Percentiles rank a stretch among this genome's conserved stretches.
These are phyloP conservation scores for Enoplosus armatus DNA, from an alignment of 2,797 vertebrate genomes.

Conservation along the genomic window DNA sequence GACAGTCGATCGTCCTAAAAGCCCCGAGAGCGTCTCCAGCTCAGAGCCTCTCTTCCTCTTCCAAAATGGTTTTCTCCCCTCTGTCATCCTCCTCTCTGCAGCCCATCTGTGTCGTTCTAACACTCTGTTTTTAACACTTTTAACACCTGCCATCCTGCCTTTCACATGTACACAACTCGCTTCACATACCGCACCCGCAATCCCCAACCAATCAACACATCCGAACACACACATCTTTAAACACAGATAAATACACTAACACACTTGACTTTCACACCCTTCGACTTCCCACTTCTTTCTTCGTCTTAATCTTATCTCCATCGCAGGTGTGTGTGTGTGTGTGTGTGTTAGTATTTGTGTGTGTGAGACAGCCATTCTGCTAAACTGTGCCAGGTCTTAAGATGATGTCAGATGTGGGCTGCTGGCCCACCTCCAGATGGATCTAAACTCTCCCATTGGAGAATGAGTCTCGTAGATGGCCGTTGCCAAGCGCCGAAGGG, in stretches of 20 bases:
- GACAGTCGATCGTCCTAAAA: neutral
- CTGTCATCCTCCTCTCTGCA: conserved; percentile 52
- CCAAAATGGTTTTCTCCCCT: conserved; percentile 38
- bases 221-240: conserved; percentile 48
- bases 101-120: conserved; percentile 75
- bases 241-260: conserved; percentile 65
- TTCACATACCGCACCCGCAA: conserved; percentile 46
- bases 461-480: conserved; percentile 5
- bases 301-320: conserved; percentile 31
- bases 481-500: conserved; percentile 45
- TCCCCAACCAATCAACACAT: conserved; percentile 68
- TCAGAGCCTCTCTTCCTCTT: neutral
- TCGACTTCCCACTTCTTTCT: conserved; percentile 55
- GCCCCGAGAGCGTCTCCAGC: neutral
- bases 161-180: conserved; percentile 53
- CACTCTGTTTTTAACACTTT: conserved; percentile 71
- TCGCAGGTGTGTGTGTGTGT: conserved; percentile 37
- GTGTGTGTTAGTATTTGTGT: conserved; percentile 17
- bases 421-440: conserved; percentile 65
- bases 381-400: conserved; percentile 61
- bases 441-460: conserved; percentile 59
- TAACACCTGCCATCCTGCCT: conserved; percentile 71
- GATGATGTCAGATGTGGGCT: conserved; percentile 67
- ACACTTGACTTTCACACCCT: conserved; percentile 65
- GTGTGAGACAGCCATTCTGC: conserved; percentile 31